Conservation (phyloP, 2,797 vertebrate species). For the Epinephelus awoara region DNA sequence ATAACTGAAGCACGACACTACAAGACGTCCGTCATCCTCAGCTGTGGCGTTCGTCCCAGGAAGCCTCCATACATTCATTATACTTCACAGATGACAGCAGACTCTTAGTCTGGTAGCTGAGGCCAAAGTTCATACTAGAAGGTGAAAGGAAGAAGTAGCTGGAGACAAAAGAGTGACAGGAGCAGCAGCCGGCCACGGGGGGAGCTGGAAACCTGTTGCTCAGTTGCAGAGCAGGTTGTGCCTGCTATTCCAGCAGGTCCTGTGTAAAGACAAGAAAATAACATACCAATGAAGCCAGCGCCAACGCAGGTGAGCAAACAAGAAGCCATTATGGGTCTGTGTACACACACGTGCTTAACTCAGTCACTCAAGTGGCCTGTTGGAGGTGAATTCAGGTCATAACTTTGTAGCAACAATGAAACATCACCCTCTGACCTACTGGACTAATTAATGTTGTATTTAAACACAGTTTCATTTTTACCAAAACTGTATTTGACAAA, state of each 20-base stretch:
- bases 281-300: conserved; percentile 37
- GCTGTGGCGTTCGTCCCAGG: conserved; percentile 49
- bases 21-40: conserved; percentile 47
- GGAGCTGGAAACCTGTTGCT: conserved; percentile 59
- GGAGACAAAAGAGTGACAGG: conserved; percentile 67
- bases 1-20: conserved; percentile 57
- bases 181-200: conserved; percentile 52
- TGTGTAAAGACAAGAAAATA: conserved; percentile 61
- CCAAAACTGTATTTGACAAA: not conserved
- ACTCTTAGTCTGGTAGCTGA: conserved; percentile 61
- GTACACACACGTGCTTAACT: not conserved
- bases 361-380: not conserved
- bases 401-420: not conserved
- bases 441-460: not conserved
- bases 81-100: conserved; percentile 69
- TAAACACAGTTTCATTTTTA: not conserved
- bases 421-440: not conserved
- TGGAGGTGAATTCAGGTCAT: not conserved
- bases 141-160: conserved; percentile 74
- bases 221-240: conserved; percentile 50
- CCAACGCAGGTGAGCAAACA: conserved; percentile 33
- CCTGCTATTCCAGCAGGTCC: conserved; percentile 87
- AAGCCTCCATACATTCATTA: conserved; percentile 76
- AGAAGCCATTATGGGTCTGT: not conserved
- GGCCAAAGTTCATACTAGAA: conserved; percentile 69